Base-by-base conservation (phyloP, 2,113 vertebrate species). In the Takifugu bimaculatus region DNA sequence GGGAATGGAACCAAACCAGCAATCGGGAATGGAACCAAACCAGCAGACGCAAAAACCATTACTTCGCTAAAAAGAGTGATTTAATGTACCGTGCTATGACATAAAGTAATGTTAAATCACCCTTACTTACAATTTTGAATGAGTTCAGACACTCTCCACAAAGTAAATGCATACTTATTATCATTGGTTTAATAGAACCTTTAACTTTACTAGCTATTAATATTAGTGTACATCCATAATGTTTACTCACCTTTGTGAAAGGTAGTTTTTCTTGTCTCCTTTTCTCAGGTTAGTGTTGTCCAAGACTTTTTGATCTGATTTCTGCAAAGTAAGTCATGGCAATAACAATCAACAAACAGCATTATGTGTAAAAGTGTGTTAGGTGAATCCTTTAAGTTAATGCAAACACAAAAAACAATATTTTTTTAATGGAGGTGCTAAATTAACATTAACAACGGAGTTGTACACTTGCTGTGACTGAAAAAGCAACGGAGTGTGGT, bases 191-290 rank as follows among this genome's bases (percentile, higher is more conserved):
- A 39, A 39, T 2, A 39, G 35, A 39, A 50, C 12, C 25, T 9
- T 50, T 26, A 2, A 27, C 25, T 45, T 13, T 5, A 45, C 4
- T 50, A 2, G 25, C 4, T 26, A 50, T 50, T 50, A 7, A 28
- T 4, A 27, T 28, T 20, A 27, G 20, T 2, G 20, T 50, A 50
- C 28, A 6, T 5, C 13, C 64, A 44, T 54, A 25, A 64, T 29
- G 9, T 10, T 42, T 58, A 79, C 88, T 88, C 55, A 91, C 91
- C 88, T 81, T 77, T 80, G 84, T 43, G 76, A 44, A 54, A 64
- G 76, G 57, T 51, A 26, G 57, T 12, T 68, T 54, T 77, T 20
- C 20, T 20, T 82, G 58, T 82, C 60, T 43, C 44, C 75, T 56
- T 73, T 74, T 27, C 59, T 71, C 56, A 59, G 61, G 59, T 68